phyloP scores from a whole-genome alignment of 2,888 invertebrate species.

The Ophion slaviceki region DNA sequence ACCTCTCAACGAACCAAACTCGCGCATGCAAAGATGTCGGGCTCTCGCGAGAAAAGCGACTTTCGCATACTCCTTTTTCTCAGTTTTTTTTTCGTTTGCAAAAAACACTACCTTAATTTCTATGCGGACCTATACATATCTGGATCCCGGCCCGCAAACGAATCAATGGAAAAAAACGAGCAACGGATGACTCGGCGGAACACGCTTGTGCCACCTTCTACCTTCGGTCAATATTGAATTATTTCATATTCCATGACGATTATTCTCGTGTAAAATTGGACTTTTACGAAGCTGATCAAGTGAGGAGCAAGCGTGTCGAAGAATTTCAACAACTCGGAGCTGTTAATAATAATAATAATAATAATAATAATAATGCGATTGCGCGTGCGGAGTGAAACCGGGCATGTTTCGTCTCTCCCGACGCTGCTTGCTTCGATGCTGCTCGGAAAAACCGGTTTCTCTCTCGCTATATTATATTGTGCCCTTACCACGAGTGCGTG shows the following conservation, averaged over 20 bases:
- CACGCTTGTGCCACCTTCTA: too few relatives aligned
- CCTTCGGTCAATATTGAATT: too few relatives aligned
- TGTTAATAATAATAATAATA: background rate
- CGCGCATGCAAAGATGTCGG: too few relatives aligned
- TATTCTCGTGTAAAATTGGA: too few relatives aligned
- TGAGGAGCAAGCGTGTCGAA: background rate
- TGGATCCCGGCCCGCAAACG: too few relatives aligned
- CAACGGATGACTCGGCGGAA: too few relatives aligned
- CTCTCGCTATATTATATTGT: conserved; percentile 26
- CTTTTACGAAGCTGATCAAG: background rate
- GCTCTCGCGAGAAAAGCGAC: background rate
- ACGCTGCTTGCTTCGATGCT: conserved; percentile 55
- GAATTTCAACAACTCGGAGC: conserved; percentile 57
- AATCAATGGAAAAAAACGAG: too few relatives aligned
- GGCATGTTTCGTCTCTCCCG: conserved; percentile 46
- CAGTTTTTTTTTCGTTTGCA: background rate
- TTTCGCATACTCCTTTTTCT: conserved; percentile 4
- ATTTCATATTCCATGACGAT: too few relatives aligned
- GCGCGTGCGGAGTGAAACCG: conserved; percentile 40
- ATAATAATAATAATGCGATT: too few relatives aligned
- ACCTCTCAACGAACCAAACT: too few relatives aligned
- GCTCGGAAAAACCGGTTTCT: conserved; percentile 57
- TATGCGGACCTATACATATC: background rate
- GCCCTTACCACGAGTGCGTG: conserved; percentile 14
- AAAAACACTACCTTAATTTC: conserved; percentile 5